Evolutionary conservation across 92 coral and sea anemone genomes (phyloP).

Genomic region (Siderastrea radians): DNA sequence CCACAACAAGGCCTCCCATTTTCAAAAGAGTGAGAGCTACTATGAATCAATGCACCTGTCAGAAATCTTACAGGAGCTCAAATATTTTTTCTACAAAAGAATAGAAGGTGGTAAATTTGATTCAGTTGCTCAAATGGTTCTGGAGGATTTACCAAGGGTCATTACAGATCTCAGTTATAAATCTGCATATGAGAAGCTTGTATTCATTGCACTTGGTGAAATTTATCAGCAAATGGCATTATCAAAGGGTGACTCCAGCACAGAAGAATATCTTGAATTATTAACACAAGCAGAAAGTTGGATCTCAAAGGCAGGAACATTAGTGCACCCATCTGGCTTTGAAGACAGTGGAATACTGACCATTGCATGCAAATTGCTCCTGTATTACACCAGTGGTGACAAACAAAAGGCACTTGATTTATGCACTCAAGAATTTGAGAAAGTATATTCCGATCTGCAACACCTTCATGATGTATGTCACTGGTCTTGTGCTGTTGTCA

Average conservation of each 20-base stretch:
- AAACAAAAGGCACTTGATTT: conserved; percentile 19
- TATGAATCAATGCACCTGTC: conserved; percentile 25
- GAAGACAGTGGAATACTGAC: conserved; percentile 8
- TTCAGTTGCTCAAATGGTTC: background rate
- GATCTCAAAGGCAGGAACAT: conserved; percentile 26
- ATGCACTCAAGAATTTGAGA: conserved; percentile 1
- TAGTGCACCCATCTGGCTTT: conserved; percentile 20
- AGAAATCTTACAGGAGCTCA: conserved; percentile 8
- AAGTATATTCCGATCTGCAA: background rate
- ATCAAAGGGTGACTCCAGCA: conserved; percentile 11
- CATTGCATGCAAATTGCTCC: background rate
- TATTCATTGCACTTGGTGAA: conserved; percentile 13
- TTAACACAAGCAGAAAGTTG: conserved; percentile 21
- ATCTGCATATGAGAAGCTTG: conserved; percentile 11
- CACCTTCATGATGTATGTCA: conserved; percentile 23
- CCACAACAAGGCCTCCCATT: background rate
- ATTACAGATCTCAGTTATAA: background rate
- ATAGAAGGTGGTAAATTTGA: background rate
- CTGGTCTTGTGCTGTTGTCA: conserved; percentile 34
- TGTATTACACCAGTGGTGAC: conserved; percentile 23
- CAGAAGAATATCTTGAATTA: background rate
- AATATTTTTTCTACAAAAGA: conserved; percentile 1
- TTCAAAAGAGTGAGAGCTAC: conserved; percentile 9
- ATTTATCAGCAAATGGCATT: conserved; percentile 22
- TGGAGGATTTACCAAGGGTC: conserved; percentile 18